Conservation (phyloP, 2,888 invertebrate genomes). For the Mechanitis messenoides region DNA sequence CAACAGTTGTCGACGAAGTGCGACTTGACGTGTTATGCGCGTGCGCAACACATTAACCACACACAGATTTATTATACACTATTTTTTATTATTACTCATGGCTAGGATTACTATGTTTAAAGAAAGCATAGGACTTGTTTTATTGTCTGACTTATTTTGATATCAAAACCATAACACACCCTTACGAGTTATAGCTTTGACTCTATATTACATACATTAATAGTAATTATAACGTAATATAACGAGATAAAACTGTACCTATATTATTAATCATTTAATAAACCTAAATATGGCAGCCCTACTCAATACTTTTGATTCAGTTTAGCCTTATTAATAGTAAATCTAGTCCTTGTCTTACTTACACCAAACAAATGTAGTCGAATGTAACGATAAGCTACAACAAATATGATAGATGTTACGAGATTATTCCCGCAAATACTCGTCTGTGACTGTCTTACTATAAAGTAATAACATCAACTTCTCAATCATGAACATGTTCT, state of each 20-base stretch:
- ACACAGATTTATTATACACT: constrained; percentile 54
- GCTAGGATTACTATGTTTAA: neutral
- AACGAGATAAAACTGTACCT: neutral
- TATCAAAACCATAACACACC: too few relatives aligned
- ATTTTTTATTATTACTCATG: constrained; percentile 49
- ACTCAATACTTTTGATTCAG: constrained; percentile 16
- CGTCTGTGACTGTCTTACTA: constrained; percentile 14
- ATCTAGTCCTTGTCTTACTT: constrained; percentile 30
- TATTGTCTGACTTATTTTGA: too few relatives aligned
- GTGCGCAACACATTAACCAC: constrained; percentile 46
- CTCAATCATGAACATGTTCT: neutral
- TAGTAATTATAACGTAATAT: neutral
- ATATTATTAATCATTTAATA: neutral
- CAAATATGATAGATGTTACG: constrained; percentile 29
- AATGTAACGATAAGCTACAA: constrained; percentile 20
- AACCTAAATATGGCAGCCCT: neutral
- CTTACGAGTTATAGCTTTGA: too few relatives aligned
- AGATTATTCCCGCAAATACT: constrained; percentile 23
- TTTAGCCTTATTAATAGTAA: constrained; percentile 31
- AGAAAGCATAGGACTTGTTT: neutral
- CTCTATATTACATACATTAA: neutral
- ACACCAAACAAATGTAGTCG: constrained; percentile 34
- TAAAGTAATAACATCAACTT: neutral
- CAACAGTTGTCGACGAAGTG: constrained; percentile 71
- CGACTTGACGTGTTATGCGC: constrained; percentile 48